Evolutionary conservation across 2,888 invertebrate species (phyloP), one percentile per base, ranked within the genome.

Genomic region (Pyrrhopygopsis socrates): DNA sequence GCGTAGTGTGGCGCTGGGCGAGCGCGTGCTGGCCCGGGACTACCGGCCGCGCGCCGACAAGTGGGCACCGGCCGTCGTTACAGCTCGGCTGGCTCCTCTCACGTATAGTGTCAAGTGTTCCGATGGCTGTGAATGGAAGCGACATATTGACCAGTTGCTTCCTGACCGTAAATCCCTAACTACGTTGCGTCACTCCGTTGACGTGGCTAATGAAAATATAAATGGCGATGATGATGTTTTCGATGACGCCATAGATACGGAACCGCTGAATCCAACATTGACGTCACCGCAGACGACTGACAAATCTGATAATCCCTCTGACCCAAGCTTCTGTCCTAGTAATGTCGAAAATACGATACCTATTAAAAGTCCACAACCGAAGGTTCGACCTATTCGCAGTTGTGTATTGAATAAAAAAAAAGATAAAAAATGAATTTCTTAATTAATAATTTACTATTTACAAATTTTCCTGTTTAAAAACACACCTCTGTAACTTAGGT

Each of bases 41-140:
- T 76, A 76, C 9, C 50, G 65, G 18, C n/a, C 29, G 45, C 76
- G 65, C 45, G 13, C 30, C 4, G 45, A 65, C 0, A 76, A 76
- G 27, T 76, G 76, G 65, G 65, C 50, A n/a, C 74, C 38, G 20
- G 41, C 74, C n/a, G 27, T 60, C 4, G 41, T 75, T 20, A 41
- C 60, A 1, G 60, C 22, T 20, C 74, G 74, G 11, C 34, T 34
- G 73, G n/a, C 73, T n/a, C 73, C 54, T 11, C 54, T 73, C 54
- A 73, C 73, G 6, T 58, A 73, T 22, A 27, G 54, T 34, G 34
- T 34, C 34, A 34, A 34, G 11, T 34, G 34, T 11, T 34, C 11
- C 11, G 34, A 34, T 34, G 34, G 34, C 11, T 8, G 11, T 11
- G 34, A 8, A 8, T 34, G 34, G 34, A 34, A 34, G 34, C 5